Conservation (phyloP, 2,888 invertebrate genomes). For the Dyspetes luteomarginatus region DNA sequence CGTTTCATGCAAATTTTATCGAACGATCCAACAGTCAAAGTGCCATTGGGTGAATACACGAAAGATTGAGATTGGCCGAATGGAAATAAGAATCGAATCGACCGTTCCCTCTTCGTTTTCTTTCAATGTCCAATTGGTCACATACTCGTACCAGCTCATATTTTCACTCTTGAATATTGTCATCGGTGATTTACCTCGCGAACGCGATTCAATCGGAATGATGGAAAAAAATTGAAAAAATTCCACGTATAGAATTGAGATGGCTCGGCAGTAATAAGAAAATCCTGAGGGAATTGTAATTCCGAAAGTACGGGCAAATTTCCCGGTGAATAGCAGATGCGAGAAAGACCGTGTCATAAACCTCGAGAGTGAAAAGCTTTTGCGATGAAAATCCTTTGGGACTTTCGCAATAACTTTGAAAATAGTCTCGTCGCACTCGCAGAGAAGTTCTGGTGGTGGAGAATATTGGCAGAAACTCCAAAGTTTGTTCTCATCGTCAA, state of each 20-base stretch:
- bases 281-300: constrained; percentile 33
- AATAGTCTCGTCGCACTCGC: constrained; percentile 46
- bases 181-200: constrained; percentile 5
- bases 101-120: constrained; percentile 29
- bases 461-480: constrained; percentile 51
- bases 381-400: constrained; percentile 36
- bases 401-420: constrained; percentile 44
- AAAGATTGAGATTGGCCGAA: constrained; percentile 48
- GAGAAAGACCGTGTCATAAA: constrained; percentile 42
- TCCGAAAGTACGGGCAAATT: constrained; percentile 28
- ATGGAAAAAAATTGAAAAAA: constrained; percentile 31
- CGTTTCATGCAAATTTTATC: constrained; percentile 63
- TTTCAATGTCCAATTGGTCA: constrained; percentile 28
- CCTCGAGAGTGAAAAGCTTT: constrained; percentile 49
- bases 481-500: constrained; percentile 35
- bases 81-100: constrained; percentile 54
- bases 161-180: constrained; percentile 22
- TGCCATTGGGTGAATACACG: constrained; percentile 21
- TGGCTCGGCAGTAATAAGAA: constrained; percentile 35
- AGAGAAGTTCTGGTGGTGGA: constrained; percentile 21
- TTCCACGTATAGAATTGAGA: background rate
- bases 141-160: background rate
- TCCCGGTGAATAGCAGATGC: constrained; percentile 49
- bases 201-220: constrained; percentile 41
- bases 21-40: constrained; percentile 51